Evolutionary conservation across 2,888 invertebrate species (phyloP).

Genomic region (Lycocerus yunnanus): DNA sequence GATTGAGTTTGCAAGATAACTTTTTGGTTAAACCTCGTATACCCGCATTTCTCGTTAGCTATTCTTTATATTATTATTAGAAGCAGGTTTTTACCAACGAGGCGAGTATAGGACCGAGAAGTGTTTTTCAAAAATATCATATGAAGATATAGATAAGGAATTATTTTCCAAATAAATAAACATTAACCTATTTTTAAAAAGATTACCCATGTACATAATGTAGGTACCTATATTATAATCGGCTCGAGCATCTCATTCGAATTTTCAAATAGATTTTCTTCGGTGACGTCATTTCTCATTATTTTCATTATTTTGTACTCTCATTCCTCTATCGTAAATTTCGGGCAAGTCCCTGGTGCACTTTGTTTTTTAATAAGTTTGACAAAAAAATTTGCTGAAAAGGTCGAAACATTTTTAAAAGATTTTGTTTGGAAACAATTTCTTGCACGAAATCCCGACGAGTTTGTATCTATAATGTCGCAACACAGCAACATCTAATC

Average conservation of each 20-base stretch:
- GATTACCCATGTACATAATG: too few relatives aligned
- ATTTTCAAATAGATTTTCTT: neutral
- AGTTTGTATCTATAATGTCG: neutral
- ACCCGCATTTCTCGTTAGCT: too few relatives aligned
- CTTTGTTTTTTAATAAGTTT: neutral
- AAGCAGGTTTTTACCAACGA: neutral
- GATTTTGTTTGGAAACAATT: neutral
- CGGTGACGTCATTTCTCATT: neutral
- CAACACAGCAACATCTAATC: neutral
- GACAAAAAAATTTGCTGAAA: neutral
- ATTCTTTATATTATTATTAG: too few relatives aligned
- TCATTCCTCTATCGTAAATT: neutral
- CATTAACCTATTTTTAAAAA: too few relatives aligned
- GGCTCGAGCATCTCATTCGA: too few relatives aligned
- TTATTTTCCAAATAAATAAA: too few relatives aligned
- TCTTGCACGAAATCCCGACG: neutral
- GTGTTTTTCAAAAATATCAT: neutral
- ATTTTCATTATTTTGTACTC: too few relatives aligned
- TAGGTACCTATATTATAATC: too few relatives aligned
- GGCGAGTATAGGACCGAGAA: neutral
- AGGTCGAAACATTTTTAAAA: neutral
- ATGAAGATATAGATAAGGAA: neutral
- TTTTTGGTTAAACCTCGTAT: too few relatives aligned
- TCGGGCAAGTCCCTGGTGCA: neutral
- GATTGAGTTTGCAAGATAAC: too few relatives aligned